Base-by-base conservation (phyloP, 2,888 invertebrate species). In the Drosophila multiciliata region DNA sequence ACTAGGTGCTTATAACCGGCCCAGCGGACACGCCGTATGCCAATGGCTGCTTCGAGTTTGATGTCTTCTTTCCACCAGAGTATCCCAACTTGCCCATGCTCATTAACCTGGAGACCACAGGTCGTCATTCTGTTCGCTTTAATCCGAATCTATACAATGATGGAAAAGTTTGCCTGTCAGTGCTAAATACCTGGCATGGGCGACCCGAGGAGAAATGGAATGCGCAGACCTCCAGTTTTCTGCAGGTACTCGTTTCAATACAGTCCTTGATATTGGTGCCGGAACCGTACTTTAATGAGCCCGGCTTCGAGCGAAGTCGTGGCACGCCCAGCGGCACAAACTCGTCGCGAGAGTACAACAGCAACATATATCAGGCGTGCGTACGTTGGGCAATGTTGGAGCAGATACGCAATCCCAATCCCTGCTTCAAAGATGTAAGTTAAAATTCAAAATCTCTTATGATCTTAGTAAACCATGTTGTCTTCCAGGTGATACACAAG, bases 191-290 rank as follows among this genome's bases (percentile, higher is more conserved):
- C 3, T 99, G 98, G 98, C 98, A 98, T 93, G 98, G 98, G 9
- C 94, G 98, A 62, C 98, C 98, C 32, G 98, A 98, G 93, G 99
- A 99, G 93, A 98, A 98, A 93, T 99, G 98, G 98, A 98, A 98
- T 94, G 96, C 98, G 73, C 97, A 98, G 92, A 98, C 98, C 0
- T 98, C 98, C 52, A 98, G 98, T 92, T 98, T 99, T 91, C 94
- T 98, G 73, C 97, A 97, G 94, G 98, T 98, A 75, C 94, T 98
- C 90, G 98, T 98, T 48, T 98, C 98, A 20, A 98, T 98, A 92
- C 98, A 98, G 93, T 97, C 97, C 52, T 94, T 98, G 89, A 98
- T 98, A 93, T 94, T 98, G 88, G 98, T 98, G 59, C 96, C 97
- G 63, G 98, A 98, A 94, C 98, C 98, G 64, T 98, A 98, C 93